Evolutionary conservation across 1,140 invertebrate genomes (phyloP), one percentile per base, ranked within the genome.

Genomic region (Papilio machaon): DNA sequence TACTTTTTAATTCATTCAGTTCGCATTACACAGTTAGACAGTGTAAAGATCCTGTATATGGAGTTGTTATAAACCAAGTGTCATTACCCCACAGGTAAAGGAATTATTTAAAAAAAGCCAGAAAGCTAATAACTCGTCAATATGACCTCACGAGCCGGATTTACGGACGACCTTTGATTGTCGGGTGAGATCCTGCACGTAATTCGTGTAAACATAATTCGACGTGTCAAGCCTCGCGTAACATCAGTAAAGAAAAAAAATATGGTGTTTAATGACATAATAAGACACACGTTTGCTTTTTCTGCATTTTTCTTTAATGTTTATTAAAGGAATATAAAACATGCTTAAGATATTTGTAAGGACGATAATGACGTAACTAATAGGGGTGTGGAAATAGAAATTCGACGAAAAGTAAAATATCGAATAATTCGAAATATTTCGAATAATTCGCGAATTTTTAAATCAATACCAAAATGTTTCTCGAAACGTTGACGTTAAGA

Each of bases 61-160:
- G 3, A 52, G 30, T 67, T 67, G 60, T 10, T 30, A 70, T 35
- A 13, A 5, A 60, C n/a, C 13, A 70, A 70, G 64, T 15, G 64
- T 73, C 73, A 73, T 73, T 43, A 73, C n/a, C 35, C 38, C 17
- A 4, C 10, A 46, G 5, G n/a, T 19, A 73, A 73, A 23, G 35
- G 73, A 78, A 11, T 60, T 60, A 58, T n/a, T 60, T 80, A 73
- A 79, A 81, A 82, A 76, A 82, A 84, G 11, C 47, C 19, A 2
- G 17, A 76, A 84, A 78, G n/a, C 73, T 23, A 47, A 52, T 83
- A 82, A 85, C 86, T 86, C 84, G 84, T 85, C 73, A 58, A 70
- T 81, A 84, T 87, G 91, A 91, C 85, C 89, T 91, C 89, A 91
- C 85, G 30, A 88, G 82, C 84, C 91, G 89, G 91, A 91, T 87